A percentile compares a stretch with the other conserved stretches of the same genome.
Conservation (phyloP, 2,888 invertebrate species). For the Calliphora vomitoria region DNA sequence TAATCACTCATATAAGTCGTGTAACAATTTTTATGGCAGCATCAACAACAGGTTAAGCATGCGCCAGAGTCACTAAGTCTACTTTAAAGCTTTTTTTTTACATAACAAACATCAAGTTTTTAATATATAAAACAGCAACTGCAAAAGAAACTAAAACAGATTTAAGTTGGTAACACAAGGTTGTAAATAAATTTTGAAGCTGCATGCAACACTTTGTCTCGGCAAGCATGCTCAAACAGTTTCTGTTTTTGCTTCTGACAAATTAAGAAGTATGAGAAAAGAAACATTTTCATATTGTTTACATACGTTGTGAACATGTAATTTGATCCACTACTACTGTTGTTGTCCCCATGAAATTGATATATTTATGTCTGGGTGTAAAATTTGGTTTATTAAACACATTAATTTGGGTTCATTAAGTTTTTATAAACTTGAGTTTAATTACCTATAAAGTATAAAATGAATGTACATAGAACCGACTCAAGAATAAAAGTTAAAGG, state of each 20-base stretch:
- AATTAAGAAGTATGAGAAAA: not conserved
- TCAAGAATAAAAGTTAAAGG: too few relatives aligned
- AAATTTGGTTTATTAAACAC: constrained; percentile 22
- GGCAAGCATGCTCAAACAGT: not conserved
- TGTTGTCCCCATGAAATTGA: constrained; percentile 55
- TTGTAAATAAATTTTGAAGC: not conserved
- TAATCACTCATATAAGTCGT: not conserved
- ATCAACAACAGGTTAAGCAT: constrained; percentile 59
- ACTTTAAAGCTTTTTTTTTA: constrained; percentile 29
- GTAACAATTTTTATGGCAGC: not conserved
- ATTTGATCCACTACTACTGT: constrained; percentile 45
- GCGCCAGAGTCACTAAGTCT: constrained; percentile 67
- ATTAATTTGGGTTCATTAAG: constrained; percentile 61
- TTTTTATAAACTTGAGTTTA: constrained; percentile 50
- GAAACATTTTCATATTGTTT: constrained; percentile 2
- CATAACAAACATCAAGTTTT: constrained; percentile 3
- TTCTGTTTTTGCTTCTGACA: constrained; percentile 19
- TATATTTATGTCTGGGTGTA: constrained; percentile 70
- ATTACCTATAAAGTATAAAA: not conserved
- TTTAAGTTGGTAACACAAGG: not conserved
- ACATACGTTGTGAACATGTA: constrained; percentile 29
- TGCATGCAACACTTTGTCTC: not conserved
- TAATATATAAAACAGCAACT: not conserved
- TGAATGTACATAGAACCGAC: not conserved
- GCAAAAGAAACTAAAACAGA: not conserved